A percentile compares a stretch with the other conserved stretches of the same genome.
These are phyloP conservation scores for Plagodis dolabraria DNA, from an alignment of 2,888 invertebrate species.

Conservation along the genomic window DNA sequence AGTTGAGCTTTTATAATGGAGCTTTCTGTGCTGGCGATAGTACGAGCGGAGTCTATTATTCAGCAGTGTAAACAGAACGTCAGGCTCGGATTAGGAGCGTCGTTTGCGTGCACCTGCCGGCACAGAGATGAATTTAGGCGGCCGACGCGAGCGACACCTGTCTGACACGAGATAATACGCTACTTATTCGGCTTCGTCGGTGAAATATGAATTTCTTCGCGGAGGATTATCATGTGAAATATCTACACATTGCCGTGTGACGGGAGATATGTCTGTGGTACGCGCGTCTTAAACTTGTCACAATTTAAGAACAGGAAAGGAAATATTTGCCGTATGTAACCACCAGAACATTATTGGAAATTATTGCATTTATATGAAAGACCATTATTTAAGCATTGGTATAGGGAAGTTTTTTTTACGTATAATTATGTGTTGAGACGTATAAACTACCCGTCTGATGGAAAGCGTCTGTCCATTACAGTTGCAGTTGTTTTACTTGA, in stretches of 20 bases:
- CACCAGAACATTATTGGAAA: neutral
- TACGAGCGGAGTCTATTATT: constrained; percentile 49
- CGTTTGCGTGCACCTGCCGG: constrained; percentile 71
- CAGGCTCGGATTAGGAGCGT: constrained; percentile 69
- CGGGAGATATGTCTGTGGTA: constrained; percentile 33
- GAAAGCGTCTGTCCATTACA: too few species aligned
- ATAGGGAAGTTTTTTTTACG: too few species aligned
- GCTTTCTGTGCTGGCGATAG: constrained; percentile 51
- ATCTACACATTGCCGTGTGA: constrained; percentile 38
- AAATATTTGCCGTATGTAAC: constrained; percentile 10
- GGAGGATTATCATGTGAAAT: constrained; percentile 62
- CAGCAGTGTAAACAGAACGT: constrained; percentile 50
- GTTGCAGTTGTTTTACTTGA: too few species aligned
- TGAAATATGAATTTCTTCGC: constrained; percentile 78
- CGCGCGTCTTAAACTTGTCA: constrained; percentile 34
- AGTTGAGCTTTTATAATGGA: constrained; percentile 44
- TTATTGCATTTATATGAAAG: too few species aligned
- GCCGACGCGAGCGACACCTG: constrained; percentile 77
- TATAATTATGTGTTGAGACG: too few species aligned
- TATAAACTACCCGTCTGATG: too few species aligned
- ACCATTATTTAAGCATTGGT: too few species aligned
- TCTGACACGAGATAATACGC: constrained; percentile 76
- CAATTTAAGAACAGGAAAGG: constrained; percentile 16
- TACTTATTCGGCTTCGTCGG: constrained; percentile 73
- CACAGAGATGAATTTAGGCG: constrained; percentile 74